Conservation (phyloP, 2,797 vertebrate species). For the Neoniphon sammara region DNA sequence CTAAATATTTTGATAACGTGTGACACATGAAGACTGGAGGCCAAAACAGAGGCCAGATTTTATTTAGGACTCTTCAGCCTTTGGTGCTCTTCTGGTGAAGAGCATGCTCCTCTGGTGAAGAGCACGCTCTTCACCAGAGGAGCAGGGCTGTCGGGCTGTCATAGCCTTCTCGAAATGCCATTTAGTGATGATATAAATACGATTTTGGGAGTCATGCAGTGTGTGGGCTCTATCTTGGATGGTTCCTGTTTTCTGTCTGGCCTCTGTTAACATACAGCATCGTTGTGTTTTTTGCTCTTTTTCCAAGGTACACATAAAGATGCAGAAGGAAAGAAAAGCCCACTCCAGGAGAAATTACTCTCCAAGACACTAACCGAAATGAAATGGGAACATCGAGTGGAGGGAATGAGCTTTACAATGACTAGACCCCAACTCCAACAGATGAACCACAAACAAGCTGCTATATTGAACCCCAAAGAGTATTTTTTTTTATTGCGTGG, state of each 20-base stretch:
- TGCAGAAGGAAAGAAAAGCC: not conserved
- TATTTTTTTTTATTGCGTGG: not conserved
- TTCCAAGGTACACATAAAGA: no score
- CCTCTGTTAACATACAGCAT: no score
- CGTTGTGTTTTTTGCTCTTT: no score
- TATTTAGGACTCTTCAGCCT: not conserved
- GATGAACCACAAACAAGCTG: constrained; percentile 1
- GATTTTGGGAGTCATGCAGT: no score
- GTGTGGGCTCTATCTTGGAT: no score
- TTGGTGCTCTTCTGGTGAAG: no score
- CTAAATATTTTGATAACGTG: not conserved
- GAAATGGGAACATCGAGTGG: constrained; percentile 1
- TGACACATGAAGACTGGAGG: not conserved
- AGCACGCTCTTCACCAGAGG: no score
- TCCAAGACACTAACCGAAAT: not conserved
- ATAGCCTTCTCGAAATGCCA: no score
- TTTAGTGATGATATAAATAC: no score
- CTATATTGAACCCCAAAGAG: constrained; percentile 30
- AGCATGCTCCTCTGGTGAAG: no score
- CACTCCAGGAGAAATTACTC: not conserved
- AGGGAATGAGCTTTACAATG: constrained; percentile 19
- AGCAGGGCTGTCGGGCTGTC: no score
- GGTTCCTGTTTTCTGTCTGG: no score
- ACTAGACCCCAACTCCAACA: not conserved
- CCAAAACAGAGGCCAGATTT: not conserved